phyloP scores from a whole-genome alignment of 1,140 invertebrate genomes.

The Eriocheir sinensis region DNA sequence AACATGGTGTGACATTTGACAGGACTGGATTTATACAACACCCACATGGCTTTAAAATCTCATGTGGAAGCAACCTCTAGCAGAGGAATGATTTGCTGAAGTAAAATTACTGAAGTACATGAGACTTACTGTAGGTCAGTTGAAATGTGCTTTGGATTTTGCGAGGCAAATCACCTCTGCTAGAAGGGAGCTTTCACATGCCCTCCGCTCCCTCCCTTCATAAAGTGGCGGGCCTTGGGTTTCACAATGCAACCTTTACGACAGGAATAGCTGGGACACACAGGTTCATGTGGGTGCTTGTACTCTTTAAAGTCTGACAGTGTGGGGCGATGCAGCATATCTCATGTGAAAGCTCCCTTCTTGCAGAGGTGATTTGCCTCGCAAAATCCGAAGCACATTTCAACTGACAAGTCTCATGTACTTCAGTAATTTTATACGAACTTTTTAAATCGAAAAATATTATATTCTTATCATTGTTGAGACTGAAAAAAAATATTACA shows the following conservation, averaged over 20 bases:
- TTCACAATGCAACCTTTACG: neutral
- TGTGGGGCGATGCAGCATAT: neutral
- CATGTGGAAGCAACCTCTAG: neutral
- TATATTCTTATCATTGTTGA: too few species aligned
- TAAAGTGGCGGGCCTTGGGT: neutral
- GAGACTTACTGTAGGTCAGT: neutral
- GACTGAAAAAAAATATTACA: too few species aligned
- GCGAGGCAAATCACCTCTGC: constrained; percentile 28
- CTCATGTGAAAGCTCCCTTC: constrained; percentile 62
- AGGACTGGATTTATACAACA: too few species aligned
- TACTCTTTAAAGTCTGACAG: constrained; percentile 58
- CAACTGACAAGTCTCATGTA: too few species aligned
- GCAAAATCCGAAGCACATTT: constrained; percentile 32
- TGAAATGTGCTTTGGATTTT: neutral
- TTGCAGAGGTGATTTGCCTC: constrained; percentile 53
- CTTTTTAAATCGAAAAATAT: too few species aligned
- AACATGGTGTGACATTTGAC: too few species aligned
- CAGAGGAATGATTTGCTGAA: neutral
- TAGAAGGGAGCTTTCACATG: constrained; percentile 49
- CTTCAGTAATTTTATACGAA: too few species aligned
- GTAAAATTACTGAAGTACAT: constrained; percentile 25
- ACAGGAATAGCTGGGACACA: neutral
- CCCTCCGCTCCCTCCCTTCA: constrained; percentile 49
- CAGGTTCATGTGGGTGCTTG: constrained; percentile 43
- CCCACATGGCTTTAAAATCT: too few species aligned